Base-by-base conservation (phyloP, 2,797 vertebrate species). In the Acropternis orthonyx region DNA sequence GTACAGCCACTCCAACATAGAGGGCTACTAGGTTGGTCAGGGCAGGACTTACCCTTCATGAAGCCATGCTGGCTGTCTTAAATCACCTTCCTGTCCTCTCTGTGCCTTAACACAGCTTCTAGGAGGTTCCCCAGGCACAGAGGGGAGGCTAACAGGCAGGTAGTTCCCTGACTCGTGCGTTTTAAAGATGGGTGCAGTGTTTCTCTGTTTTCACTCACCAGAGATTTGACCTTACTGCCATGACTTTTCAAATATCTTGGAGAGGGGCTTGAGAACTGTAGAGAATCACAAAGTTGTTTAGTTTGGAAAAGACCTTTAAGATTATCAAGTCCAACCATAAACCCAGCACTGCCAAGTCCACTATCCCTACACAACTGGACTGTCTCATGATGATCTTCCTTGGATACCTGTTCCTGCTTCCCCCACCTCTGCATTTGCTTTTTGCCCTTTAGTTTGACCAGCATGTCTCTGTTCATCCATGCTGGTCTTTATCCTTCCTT, bases 291-390 rank as follows among this genome's bases (percentile, higher is more conserved):
- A 20, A 46, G 13, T 46, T 52, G 23, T 68, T 61, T 69, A 39
- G 30, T 4, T 46, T 86, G 39, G 34, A 62, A 62, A 62, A 77
- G 48, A 34, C 24, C 24, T 9, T 2, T 30, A 17, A 37, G 24
- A 12, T 62, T 0, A 4, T 54, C 0, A 4, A 62, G 11, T 48
- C 24, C 20, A 48, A 4, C 16, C 15, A 8, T 46, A n/a, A 69
- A 62, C 20, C 13, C 49, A 21, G 14, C 23, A 14, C 46, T 48
- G 44, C 21, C 1, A 36, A 20, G 12, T 85, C 28, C 39, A n/a
- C 22, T 32, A 24, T 58, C 37, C 10, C 23, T 48, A 48, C 10
- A 7, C 9, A 44, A 34, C 2, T 28, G 12, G 28, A 28, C 13
- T 24, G 15, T 23, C n/a, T 80, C 16, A 4, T 14, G 20, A 1